Percentiles rank a stretch among this genome's conserved stretches.
Evolutionary conservation across 1,140 invertebrate genomes (phyloP).

Genomic region (Laupala kohalensis): DNA sequence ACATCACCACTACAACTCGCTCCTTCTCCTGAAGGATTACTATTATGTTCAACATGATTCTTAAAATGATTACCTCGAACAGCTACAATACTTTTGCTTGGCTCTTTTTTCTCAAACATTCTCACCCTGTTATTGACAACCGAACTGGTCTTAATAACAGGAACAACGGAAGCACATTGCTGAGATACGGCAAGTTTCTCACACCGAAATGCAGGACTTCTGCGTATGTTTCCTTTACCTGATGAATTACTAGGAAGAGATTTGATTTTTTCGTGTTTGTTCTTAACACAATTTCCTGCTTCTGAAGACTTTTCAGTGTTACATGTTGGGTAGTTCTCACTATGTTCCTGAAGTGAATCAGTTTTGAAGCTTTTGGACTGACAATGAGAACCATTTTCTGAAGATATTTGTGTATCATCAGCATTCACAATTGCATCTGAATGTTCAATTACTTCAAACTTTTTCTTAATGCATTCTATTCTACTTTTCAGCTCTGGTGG

Average conservation of each 20-base stretch:
- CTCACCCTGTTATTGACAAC: slow-evolving; percentile 1
- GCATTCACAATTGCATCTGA: background rate
- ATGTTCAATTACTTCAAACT: slow-evolving; percentile 8
- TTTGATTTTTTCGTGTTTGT: too few species aligned
- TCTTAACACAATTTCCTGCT: too few species aligned
- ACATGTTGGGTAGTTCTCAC: too few species aligned
- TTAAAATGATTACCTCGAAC: too few species aligned
- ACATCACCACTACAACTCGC: background rate
- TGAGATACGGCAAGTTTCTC: slow-evolving; percentile 4
- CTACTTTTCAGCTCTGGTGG: slow-evolving; percentile 1
- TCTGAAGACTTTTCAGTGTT: too few species aligned
- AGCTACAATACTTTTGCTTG: too few species aligned
- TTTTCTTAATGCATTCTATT: slow-evolving; percentile 11
- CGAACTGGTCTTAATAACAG: background rate
- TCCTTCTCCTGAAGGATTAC: background rate
- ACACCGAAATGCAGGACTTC: slow-evolving; percentile 12
- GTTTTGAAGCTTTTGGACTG: background rate
- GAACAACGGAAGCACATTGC: background rate
- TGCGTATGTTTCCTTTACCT: background rate
- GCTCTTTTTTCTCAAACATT: background rate
- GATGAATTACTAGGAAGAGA: background rate
- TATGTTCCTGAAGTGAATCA: too few species aligned
- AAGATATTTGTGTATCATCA: background rate
- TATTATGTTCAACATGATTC: too few species aligned
- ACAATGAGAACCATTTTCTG: background rate